Evolutionary conservation across 2,888 invertebrate genomes (phyloP), one percentile per base, ranked within the genome.

Genomic region (Caenorhabditis sp.): DNA sequence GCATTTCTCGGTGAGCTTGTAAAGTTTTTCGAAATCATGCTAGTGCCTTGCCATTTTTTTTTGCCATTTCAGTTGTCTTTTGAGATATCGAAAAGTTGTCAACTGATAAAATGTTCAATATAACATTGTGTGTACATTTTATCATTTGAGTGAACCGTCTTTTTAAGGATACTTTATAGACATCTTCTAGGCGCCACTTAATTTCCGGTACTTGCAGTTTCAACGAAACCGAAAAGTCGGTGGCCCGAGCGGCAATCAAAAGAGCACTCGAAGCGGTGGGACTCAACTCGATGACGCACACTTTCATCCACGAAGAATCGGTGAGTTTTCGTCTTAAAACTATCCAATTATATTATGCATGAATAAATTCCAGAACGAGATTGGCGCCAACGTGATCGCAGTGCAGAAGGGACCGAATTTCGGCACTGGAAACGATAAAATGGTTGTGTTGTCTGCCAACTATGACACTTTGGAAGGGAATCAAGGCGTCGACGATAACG

Each of bases 401-500:
- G 76, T 83, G 0, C 81, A 80, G 46, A 70, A 75, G 27, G 78
- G 83, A 3, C 73, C 78, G 11, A 46, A 74, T 41, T 81, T 77
- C 22, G 83, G 79, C 7, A 80, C 81, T 0, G 39, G 71, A 8
- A 73, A 74, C n/a, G 83, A 83, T 43, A 52, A 62, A 39, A 50
- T 81, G 39, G 50, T 80, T n/a, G 43, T 83, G 8, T 20, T 83
- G 8, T 70, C 72, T 2, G 83, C 83, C 0, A 83, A 83, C 41
- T 83, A 83, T 48, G 83, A 83, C 35, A 81, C 83, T 0, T 8
- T 73, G 30, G 81, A 79, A 20, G 72, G 63, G 9, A 72, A 27
- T 68, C 77, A 46, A 81, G 82, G 83, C 0, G 83, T 83, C 2
- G 83, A 81, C 65, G 83, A 83, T 45, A 83, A 83, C 61, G 83